Base-by-base conservation (phyloP, 1,140 invertebrate genomes). In the Pemphigus obesinymphae region DNA sequence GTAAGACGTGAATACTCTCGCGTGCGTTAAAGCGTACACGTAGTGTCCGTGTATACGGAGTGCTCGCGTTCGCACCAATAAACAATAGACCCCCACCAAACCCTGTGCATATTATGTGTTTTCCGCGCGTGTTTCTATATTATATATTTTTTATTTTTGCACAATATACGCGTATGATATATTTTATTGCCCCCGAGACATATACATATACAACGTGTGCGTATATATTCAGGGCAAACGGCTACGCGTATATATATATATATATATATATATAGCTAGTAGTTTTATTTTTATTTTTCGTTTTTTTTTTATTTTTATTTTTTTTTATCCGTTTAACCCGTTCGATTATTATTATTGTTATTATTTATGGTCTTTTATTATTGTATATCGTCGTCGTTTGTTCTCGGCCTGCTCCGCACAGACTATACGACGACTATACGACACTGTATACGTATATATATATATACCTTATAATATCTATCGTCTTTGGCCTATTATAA, bases 341-440 rank as follows among this genome's bases (percentile, higher is more conserved):
- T 68, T 37, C 63, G 31, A 17, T 34, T 34, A n/a, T 31, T 31
- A 29, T 66, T 66, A 13, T 66, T 66, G 29, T 37, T 40, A 37
- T 68, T 68, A 68, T 68, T 68, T 68, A 68, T 68, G 13, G 63
- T 37, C 3, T 68, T 68, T 68, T 68, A 68, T 68, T 68, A 68
- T 68, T 68, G n/a, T n/a, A 68, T 68, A 68, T 63, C 10, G 61
- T 63, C 61, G 61, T 34, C 31, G 61, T 37, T 68, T 68, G 63
- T 68, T 68, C 34, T 68, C 63, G 34, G 34, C 31, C 63, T 34
- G 31, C 61, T 34, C 17, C 31, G 61, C 15, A 23, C 63, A n/a
- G 58, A n/a, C n/a, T n/a, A n/a, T n/a, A n/a, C 63, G 20, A 66
- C 31, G 61, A 34, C 61, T 34, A 37, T 26, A 61, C 58, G 15